Evolutionary conservation across 2,888 invertebrate genomes (phyloP).

Genomic region (Tetragnatha montana): DNA sequence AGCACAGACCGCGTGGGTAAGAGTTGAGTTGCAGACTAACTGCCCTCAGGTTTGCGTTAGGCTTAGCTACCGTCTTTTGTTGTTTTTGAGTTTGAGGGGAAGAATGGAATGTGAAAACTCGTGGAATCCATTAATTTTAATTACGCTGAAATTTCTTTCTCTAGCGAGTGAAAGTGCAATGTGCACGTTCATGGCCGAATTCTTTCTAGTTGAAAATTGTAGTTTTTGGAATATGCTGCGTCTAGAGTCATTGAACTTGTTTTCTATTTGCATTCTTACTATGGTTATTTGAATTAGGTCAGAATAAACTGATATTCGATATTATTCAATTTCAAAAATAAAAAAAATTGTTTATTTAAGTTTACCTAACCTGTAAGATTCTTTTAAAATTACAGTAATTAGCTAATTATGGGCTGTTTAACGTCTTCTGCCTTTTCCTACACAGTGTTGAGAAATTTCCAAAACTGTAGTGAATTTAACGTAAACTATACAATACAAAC

Average conservation of each 20-base stretch:
- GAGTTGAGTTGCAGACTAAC: background rate
- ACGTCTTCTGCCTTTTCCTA: no score
- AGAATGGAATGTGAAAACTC: slow-evolving; percentile 3
- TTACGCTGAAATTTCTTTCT: background rate
- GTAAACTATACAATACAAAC: no score
- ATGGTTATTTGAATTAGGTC: background rate
- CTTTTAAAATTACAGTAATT: no score
- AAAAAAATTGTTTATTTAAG: no score
- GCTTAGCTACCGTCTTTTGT: slow-evolving; percentile 18
- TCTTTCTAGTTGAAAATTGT: background rate
- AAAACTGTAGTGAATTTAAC: no score
- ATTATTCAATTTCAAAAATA: no score
- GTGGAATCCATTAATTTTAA: slow-evolving; percentile 39
- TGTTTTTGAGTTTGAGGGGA: background rate
- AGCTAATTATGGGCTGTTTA: no score
- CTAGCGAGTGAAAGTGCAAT: background rate
- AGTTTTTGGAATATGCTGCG: background rate
- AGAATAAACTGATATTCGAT: no score
- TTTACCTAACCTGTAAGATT: no score
- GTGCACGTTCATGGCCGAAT: background rate
- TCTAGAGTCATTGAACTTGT: background rate
- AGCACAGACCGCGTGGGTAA: slow-evolving; percentile 2
- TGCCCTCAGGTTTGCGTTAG: slow-evolving; percentile 10
- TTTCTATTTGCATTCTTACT: background rate
- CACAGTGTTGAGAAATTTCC: no score